Evolutionary conservation across 2,888 invertebrate genomes (phyloP).

Genomic region (Caradrina clavipalpis): DNA sequence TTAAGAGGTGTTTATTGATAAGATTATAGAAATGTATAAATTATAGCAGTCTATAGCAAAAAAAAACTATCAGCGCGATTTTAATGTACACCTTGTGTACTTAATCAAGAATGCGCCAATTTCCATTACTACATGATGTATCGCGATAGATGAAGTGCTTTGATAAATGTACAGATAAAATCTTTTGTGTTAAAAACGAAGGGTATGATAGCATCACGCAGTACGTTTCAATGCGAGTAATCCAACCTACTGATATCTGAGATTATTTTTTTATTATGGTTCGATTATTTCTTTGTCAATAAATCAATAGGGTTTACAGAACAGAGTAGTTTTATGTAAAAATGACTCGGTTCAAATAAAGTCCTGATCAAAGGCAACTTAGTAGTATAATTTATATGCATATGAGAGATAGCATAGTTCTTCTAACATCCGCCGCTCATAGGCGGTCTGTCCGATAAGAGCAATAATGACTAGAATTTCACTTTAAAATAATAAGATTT

Average conservation of each 20-base stretch:
- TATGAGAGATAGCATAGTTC: neutral
- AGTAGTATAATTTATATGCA: neutral
- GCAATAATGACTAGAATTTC: neutral
- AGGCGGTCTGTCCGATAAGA: neutral
- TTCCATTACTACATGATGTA: slow-evolving; percentile 38
- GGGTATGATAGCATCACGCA: slow-evolving; percentile 28
- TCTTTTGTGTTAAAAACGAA: slow-evolving; percentile 18
- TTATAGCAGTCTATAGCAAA: slow-evolving; percentile 9
- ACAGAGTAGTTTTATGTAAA: neutral
- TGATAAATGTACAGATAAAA: slow-evolving; percentile 53
- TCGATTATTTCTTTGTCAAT: slow-evolving; percentile 32
- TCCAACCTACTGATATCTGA: slow-evolving; percentile 24
- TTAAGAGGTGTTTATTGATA: slow-evolving; percentile 5
- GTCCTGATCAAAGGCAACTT: neutral
- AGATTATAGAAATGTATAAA: neutral
- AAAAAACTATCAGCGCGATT: slow-evolving; percentile 22
- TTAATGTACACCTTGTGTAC: slow-evolving; percentile 10
- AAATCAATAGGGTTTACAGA: slow-evolving; percentile 29
- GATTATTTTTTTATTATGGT: slow-evolving; percentile 52
- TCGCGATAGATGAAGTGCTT: slow-evolving; percentile 46
- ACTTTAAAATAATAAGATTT: neutral
- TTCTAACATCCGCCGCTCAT: neutral
- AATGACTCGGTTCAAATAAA: neutral
- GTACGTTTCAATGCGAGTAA: slow-evolving; percentile 20
- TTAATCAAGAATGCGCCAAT: slow-evolving; percentile 16